These are phyloP conservation scores for Cheilosia vernalis DNA, from an alignment of 2,888 invertebrate genomes.

Conservation along the genomic window DNA sequence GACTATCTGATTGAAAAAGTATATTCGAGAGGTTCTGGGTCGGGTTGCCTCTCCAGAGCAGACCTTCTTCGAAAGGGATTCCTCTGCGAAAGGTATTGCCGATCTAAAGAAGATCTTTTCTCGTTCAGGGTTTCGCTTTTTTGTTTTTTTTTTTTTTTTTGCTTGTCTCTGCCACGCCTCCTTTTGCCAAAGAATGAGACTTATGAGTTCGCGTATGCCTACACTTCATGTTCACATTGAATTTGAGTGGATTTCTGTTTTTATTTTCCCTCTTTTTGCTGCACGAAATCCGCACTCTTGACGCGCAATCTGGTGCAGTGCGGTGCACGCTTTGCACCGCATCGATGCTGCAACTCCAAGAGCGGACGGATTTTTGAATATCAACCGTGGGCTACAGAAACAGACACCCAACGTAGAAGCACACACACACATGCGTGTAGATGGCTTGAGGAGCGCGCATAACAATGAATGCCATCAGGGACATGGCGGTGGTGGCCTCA, in stretches of 20 bases:
- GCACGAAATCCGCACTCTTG: constrained; percentile 50
- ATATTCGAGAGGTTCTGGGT: constrained; percentile 3
- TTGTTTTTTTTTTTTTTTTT: constrained; percentile 9
- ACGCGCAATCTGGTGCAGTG: constrained; percentile 36
- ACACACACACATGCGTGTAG: background rate
- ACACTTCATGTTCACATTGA: constrained; percentile 20
- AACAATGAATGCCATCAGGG: constrained; percentile 75
- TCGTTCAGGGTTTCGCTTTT: background rate
- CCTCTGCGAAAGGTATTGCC: constrained; percentile 19
- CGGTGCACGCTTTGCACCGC: constrained; percentile 51
- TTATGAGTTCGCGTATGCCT: constrained; percentile 62
- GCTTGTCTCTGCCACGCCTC: constrained; percentile 63
- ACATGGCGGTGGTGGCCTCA: constrained; percentile 64
- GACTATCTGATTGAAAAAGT: constrained; percentile 66
- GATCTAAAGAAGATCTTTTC: constrained; percentile 49
- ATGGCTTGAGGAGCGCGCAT: constrained; percentile 3
- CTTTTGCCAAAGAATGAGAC: constrained; percentile 54
- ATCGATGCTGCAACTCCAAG: constrained; percentile 40
- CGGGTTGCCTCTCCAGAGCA: too few relatives aligned
- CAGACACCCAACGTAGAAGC: constrained; percentile 35
- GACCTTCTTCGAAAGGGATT: constrained; percentile 33
- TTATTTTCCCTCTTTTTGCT: constrained; percentile 29
- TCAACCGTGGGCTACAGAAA: constrained; percentile 65
- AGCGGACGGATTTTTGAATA: constrained; percentile 55
- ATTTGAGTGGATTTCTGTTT: background rate